Evolutionary conservation across 2,888 invertebrate genomes (phyloP), one percentile per base, ranked within the genome.

Genomic region (Callosobruchus maculatus): DNA sequence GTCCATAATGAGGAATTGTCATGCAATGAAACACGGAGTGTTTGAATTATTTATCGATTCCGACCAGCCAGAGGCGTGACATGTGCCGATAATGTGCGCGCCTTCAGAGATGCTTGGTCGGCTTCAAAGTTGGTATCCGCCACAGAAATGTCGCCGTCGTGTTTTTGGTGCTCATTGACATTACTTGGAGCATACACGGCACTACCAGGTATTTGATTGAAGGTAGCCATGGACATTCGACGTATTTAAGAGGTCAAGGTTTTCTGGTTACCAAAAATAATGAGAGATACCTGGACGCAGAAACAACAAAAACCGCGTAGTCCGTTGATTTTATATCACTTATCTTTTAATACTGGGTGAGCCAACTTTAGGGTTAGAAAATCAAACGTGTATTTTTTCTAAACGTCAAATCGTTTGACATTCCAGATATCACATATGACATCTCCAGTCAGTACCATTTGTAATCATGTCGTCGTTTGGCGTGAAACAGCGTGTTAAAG

Each of bases 1-100:
- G 75, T 72, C 74, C 74, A 78, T 82, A 82, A 81, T 81, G 82
- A 82, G 78, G 80, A 79, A 82, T 81, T 82, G 82, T 81, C 82
- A 81, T 81, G 81, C 80, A 74, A 81, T 73, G 76, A 71, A 72
- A 74, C 73, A 67, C 74, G 76, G 70, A 79, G 75, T 77, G 68
- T 68, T 68, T 68, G 68, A 68, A 68, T 68, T 49, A 49, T 49
- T 68, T 68, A 68, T 68, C 22, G 68, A 68, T 68, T 68, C 22
- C 68, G 5, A 68, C 7, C 9, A 68, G 68, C 5, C 68, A 68
- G 68, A 21, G 68, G 68, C 68, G 68, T 22, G 49, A 49, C 49
- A 49, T 18, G 49, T 49, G 1, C 18, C 7, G 49, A 49, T 49
- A 18, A 49, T 49, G 49, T 18, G 49, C 49, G 49, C 49, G 49